phyloP scores from a whole-genome alignment of 2,113 vertebrate genomes.

The Centropus unirufus region DNA sequence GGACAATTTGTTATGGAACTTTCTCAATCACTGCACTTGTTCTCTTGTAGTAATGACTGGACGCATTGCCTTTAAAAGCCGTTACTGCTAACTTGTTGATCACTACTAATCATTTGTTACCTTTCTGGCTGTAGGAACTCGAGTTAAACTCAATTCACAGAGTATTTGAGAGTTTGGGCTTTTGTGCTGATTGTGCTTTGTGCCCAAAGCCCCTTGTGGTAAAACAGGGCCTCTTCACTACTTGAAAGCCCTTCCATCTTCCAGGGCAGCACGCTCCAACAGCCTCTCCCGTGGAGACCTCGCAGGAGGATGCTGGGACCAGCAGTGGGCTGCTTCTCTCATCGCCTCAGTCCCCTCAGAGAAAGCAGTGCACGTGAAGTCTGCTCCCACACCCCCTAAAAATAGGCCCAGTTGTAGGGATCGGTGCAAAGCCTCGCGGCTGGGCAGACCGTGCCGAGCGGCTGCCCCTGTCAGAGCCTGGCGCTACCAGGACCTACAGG shows the following conservation, averaged over 20 bases:
- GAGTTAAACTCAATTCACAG: too few species aligned
- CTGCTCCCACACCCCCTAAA: not conserved
- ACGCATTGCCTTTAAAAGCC: too few species aligned
- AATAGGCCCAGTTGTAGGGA: not conserved
- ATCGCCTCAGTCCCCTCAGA: not conserved
- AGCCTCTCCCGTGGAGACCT: not conserved
- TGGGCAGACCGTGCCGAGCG: not conserved
- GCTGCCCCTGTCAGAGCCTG: not conserved
- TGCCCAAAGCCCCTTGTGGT: too few species aligned
- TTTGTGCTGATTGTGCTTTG: too few species aligned
- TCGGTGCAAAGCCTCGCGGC: not conserved
- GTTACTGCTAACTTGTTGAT: too few species aligned
- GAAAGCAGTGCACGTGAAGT: not conserved
- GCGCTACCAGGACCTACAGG: not conserved
- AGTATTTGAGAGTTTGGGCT: too few species aligned
- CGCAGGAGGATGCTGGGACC: not conserved
- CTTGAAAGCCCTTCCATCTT: accelerated
- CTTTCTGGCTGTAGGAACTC: too few species aligned
- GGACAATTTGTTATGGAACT: too few species aligned
- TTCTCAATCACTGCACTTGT: too few species aligned
- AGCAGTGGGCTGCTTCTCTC: not conserved
- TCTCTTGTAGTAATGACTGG: too few species aligned
- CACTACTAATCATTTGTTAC: too few species aligned
- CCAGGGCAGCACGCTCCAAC: not conserved
- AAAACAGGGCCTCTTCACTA: not conserved